phyloP scores from a whole-genome alignment of 2,113 vertebrate species.

The Bufo bufo region DNA sequence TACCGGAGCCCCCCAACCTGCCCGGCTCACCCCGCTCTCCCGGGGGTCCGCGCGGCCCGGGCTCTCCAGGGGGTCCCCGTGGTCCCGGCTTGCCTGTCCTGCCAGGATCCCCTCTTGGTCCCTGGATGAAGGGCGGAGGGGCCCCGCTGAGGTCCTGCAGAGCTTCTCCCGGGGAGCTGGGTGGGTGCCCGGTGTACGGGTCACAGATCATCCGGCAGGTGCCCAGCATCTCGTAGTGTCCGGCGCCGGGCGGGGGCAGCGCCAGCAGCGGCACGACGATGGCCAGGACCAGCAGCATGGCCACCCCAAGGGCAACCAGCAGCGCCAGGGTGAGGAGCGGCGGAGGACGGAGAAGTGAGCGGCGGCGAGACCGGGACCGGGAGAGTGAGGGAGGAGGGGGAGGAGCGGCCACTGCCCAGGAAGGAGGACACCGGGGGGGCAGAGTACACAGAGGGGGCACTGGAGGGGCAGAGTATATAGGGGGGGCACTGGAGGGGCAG shows the following conservation, averaged over 20 bases:
- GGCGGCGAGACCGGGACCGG: conserved; percentile 9
- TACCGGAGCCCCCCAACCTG: conserved; percentile 68
- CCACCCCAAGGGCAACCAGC: conserved; percentile 77
- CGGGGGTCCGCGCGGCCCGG: conserved; percentile 81
- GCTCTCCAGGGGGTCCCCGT: conserved; percentile 79
- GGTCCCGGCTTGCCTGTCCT: conserved; percentile 83
- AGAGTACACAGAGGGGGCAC: too few relatives aligned
- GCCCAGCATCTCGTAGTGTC: conserved; percentile 91
- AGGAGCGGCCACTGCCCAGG: too few relatives aligned
- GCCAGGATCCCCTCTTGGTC: conserved; percentile 81
- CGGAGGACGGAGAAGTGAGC: background rate
- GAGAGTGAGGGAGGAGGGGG: conserved; percentile 68
- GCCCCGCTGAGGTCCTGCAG: conserved; percentile 79
- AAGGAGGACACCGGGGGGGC: conserved; percentile 38
- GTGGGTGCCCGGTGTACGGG: conserved; percentile 72
- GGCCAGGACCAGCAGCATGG: conserved; percentile 77
- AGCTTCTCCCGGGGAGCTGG: conserved; percentile 79
- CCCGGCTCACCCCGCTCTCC: conserved; percentile 77
- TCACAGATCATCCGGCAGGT: conserved; percentile 91
- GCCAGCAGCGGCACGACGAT: conserved; percentile 77
- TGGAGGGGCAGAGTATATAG: too few relatives aligned
- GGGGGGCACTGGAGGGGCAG: too few relatives aligned
- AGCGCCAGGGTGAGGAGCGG: conserved; percentile 70
- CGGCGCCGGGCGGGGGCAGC: conserved; percentile 69
- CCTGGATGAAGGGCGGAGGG: conserved; percentile 78